phyloP scores from a whole-genome alignment of 92 coral and sea anemone species.

The Scolanthus callimorphus region DNA sequence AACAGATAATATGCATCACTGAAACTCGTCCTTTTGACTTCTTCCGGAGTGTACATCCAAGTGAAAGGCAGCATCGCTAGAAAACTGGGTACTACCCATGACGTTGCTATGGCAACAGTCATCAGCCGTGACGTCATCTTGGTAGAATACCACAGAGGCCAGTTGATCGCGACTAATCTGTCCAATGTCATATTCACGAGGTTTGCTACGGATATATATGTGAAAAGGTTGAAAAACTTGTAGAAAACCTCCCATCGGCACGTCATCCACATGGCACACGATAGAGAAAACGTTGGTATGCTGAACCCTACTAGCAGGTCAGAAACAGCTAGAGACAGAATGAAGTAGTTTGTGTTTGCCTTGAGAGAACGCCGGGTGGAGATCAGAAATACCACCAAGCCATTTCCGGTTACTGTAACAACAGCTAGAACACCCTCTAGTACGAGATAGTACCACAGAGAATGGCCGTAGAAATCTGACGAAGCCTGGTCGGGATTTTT shows the following conservation, averaged over 20 bases:
- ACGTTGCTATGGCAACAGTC: slow-evolving; percentile 7
- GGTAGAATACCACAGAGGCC: slow-evolving; percentile 24
- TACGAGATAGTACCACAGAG: background rate
- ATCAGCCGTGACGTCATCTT: slow-evolving; percentile 17
- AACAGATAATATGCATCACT: slow-evolving; percentile 18
- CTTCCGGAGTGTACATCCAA: slow-evolving; percentile 14
- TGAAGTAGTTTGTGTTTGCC: slow-evolving; percentile 19
- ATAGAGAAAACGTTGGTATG: slow-evolving; percentile 24
- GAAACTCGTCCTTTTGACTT: background rate
- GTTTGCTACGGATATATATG: slow-evolving; percentile 18
- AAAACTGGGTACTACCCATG: slow-evolving; percentile 41
- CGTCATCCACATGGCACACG: slow-evolving; percentile 8
- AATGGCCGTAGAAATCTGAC: background rate
- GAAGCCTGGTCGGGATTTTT: too few relatives aligned
- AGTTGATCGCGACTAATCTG: slow-evolving; percentile 16
- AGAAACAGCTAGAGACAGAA: slow-evolving; percentile 20
- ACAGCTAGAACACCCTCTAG: slow-evolving; percentile 12
- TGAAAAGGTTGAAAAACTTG: slow-evolving; percentile 30
- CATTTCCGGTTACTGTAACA: slow-evolving; percentile 23
- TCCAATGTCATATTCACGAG: slow-evolving; percentile 27
- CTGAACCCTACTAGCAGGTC: slow-evolving; percentile 19
- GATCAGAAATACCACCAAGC: slow-evolving; percentile 27
- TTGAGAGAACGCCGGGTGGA: slow-evolving; percentile 13
- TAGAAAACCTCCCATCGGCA: slow-evolving; percentile 24
- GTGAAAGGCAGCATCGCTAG: slow-evolving; percentile 35